Percentiles rank a stretch among this genome's conserved stretches.
These are phyloP conservation scores for Passerina amoena DNA, from an alignment of 2,113 vertebrate species.

Conservation along the genomic window DNA sequence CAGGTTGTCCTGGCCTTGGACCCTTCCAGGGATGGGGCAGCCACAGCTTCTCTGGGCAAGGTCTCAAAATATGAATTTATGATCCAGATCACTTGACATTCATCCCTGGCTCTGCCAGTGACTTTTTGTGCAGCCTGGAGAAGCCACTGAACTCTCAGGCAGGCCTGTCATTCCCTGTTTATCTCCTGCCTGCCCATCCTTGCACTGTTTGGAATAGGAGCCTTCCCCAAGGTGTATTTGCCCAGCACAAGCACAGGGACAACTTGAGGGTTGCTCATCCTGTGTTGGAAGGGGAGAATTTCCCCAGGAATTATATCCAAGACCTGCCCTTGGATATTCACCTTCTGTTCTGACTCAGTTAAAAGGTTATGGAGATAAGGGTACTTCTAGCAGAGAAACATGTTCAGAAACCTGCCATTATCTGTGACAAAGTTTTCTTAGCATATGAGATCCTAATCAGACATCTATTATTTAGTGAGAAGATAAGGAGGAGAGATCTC, in stretches of 20 bases:
- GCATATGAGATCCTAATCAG: background rate
- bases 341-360: background rate
- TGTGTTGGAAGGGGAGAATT: background rate
- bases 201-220: background rate
- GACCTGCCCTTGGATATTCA: background rate
- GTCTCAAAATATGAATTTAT: background rate
- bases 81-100: background rate
- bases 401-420: constrained; percentile 15
- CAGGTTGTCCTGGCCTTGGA: background rate
- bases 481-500: background rate
- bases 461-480: constrained; percentile 15
- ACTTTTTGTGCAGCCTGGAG: background rate
- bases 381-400: background rate
- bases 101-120: background rate
- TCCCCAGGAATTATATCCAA: background rate
- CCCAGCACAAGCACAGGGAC: background rate
- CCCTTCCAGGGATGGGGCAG: background rate
- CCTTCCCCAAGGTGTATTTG: background rate
- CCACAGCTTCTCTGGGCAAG: background rate
- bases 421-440: background rate
- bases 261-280: background rate
- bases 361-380: background rate
- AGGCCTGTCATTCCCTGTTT: background rate
- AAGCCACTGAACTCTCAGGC: background rate
- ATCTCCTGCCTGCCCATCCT: background rate